Evolutionary conservation across 1,140 invertebrate species (phyloP), one percentile per base, ranked within the genome.

Genomic region (Caenorhabditis remanei): DNA sequence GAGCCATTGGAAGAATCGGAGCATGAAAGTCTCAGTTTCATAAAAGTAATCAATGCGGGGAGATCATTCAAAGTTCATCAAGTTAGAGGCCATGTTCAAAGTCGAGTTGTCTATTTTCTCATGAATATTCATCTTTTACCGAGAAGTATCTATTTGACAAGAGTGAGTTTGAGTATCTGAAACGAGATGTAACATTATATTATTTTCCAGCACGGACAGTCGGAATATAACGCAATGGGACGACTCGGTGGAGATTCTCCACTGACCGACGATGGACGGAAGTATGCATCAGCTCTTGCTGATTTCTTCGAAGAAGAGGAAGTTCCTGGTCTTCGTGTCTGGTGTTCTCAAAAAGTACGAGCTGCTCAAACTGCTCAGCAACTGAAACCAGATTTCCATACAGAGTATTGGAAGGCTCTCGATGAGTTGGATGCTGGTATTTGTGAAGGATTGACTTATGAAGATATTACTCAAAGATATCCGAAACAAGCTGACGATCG

Each of bases 41-140:
- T 99, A 95, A 98, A 99, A 93, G 98, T 85, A 6, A 92, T 97
- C 93, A 98, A 99, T 93, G 97, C 97, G 2, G 95, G 94, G 86
- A 93, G 94, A 85, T 91, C 93, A 63, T 94, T 94, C 87, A 92
- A 94, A 16, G 94, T 94, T 50, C 94, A 94, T 88, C 93, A 93
- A 89, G 90, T 94, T 71, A 92, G 93, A 90, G 94, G 98, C 4
- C 98, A 99, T 93, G 96, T 99, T 91, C 97, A 99, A 90, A 97
- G 96, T 87, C 94, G 98, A 87, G 98, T 99, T 90, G 97, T 99
- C 7, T 99, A 99, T 93, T 99, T 99, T 93, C 94, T 99, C n/a
- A 99, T 99, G 98, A 99, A 99, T 93, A 99, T 99, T 93, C 98
- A 99, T 93, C 98, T 99, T 85, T 95, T 97, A 75, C 98, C 98